Base-by-base conservation (phyloP, 2,888 invertebrate species). In the Philhelius pedissequus region DNA sequence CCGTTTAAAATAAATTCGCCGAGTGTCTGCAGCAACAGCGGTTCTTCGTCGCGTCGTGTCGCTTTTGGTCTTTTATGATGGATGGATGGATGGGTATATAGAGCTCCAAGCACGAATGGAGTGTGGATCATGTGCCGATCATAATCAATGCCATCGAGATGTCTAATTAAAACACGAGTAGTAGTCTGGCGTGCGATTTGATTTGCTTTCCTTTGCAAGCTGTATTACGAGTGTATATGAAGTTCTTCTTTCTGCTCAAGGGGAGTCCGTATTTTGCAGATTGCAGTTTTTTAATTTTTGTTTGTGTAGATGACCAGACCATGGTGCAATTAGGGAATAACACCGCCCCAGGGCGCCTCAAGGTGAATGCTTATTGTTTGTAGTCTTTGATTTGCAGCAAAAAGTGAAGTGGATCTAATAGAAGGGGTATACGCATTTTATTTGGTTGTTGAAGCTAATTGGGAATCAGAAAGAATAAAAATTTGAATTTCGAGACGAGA, bases 81-180 rank as follows among this genome's bases (percentile, higher is more conserved):
- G 20, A 35, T 20, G 18, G 18, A 22, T 25, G 22, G 18, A 7
- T 25, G 25, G 11, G 32, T 8, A 64, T 32, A 32, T 8, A 18
- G 38, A 30, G 9, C 32, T 30, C 18, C 50, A 43, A 78, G 9
- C 22, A 18, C 32, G 64, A 64, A 79, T 79, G 64, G 74, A 75
- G 83, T 84, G 84, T 68, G 80, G 84, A 84, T 84, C 80, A 84
- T 84, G 84, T 84, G 84, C 80, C 80, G 84, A 84, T 80, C 66
- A 80, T 84, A 75, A 84, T 80, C 84, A 84, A 76, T 80, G 62
- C 84, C 45, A 68, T 80, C 66, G 80, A 71, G 80, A 76, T 76
- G 71, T 76, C 80, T 84, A 84, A 84, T 84, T 84, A 84, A 74
- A 84, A 84, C 71, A 71, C 52, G 66, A 80, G 54, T 68, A 25